Evolutionary conservation across 1,140 invertebrate genomes (phyloP), one percentile per base, ranked within the genome.

Genomic region (Leptinotarsa lineolata): DNA sequence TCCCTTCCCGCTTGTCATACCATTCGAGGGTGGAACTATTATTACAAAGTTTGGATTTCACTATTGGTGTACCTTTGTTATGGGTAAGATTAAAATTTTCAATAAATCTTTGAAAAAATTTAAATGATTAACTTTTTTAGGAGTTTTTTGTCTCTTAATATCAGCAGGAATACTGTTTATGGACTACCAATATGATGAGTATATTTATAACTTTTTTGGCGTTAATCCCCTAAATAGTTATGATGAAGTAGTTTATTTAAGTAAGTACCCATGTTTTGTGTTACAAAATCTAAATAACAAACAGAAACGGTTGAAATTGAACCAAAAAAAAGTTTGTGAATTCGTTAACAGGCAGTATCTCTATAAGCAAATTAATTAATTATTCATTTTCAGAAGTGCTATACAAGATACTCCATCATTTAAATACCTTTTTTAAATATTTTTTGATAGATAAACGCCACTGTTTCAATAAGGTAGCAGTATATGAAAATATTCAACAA

Each of bases 151-250:
- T 74, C 48, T 89, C 3, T 4, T 87, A 11, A 48, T 89, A 22
- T 85, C 85, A 20, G 21, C 83, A 1, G 24, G 83, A 44, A 77
- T 89, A 16, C 80, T 86, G 48, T 80, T 86, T 65, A 74, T 88
- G 67, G 87, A 89, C 77, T 73, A 85, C 4, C 75, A 84, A 20
- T 84, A 78, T 74, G 86, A 88, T 1, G 84, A 86, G 58, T 69
- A 81, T 18, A 76, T 88, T 8, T 85, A 86, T 15, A 75, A 79
- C 15, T 88, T 89, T 81, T 89, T 90, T 77, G 87, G 86, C 1
- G 86, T 88, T 54, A 88, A 90, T 81, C 87, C 88, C 13, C 81
- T 89, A 0, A 84, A 85, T 72, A 87, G 87, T 77, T 87, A 86
- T 68, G 88, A 90, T 69, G 87, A 89, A 73, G 67, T 76, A 72